These are phyloP conservation scores for Grallaria varia DNA, from an alignment of 2,113 vertebrate species.

Conservation along the genomic window DNA sequence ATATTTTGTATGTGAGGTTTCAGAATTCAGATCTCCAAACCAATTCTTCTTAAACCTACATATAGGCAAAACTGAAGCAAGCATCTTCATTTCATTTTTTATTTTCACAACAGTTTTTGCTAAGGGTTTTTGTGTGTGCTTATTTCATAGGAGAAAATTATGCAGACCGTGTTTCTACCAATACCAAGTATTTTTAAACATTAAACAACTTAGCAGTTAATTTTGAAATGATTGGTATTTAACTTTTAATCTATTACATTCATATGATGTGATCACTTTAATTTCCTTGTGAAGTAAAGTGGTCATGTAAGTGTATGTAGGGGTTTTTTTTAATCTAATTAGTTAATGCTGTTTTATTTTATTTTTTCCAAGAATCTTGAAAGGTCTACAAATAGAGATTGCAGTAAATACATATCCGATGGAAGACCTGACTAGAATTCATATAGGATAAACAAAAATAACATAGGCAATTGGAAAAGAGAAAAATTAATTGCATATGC, in stretches of 20 bases:
- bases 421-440: not conserved
- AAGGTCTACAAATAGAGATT: not conserved
- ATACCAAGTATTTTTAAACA: not conserved
- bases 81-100: not conserved
- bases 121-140: not conserved
- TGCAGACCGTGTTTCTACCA: not conserved
- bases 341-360: not conserved
- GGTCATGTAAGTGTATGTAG: not conserved
- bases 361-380: not conserved
- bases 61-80: not conserved
- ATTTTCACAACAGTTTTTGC: not conserved
- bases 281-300: not conserved
- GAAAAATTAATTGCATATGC: not conserved
- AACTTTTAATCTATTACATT: not conserved
- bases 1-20: not conserved
- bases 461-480: not conserved
- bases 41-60: not conserved
- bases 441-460: not conserved
- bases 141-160: not conserved
- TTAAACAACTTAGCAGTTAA: not conserved
- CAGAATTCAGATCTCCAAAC: not conserved
- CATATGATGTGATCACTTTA: not conserved
- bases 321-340: not conserved
- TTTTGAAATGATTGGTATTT: not conserved
- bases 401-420: not conserved